Percentiles rank a stretch among this genome's conserved stretches.
Evolutionary conservation across 1,140 invertebrate species (phyloP).

Genomic region (Aphelenchoides fujianensis): DNA sequence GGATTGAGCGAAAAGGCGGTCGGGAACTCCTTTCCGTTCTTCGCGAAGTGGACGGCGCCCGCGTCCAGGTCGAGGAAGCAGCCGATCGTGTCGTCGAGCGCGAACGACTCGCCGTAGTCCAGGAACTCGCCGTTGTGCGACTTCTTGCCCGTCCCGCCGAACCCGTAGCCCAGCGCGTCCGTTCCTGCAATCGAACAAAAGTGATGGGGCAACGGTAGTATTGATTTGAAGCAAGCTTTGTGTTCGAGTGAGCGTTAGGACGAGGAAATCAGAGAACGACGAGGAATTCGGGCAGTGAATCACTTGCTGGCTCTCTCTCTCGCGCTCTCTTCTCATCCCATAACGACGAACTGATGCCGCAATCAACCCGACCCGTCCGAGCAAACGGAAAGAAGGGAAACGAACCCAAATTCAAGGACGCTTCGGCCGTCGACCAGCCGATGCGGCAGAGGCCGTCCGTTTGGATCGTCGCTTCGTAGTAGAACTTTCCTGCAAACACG

Average conservation of each 20-base stretch:
- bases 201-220: too few relatives aligned
- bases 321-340: too few relatives aligned
- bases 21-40: constrained; percentile 85
- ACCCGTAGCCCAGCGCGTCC: constrained; percentile 85
- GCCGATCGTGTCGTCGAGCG: constrained; percentile 88
- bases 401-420: constrained; percentile 66
- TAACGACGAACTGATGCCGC: too few relatives aligned
- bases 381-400: not conserved
- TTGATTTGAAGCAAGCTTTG: not conserved
- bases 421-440: constrained; percentile 84
- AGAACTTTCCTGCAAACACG: constrained; percentile 77
- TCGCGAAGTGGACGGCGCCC: constrained; percentile 78
- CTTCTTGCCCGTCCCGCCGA: constrained; percentile 98
- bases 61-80: constrained; percentile 81
- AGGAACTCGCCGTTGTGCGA: constrained; percentile 92
- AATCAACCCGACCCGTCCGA: too few relatives aligned
- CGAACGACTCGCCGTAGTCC: constrained; percentile 88
- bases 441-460: constrained; percentile 94
- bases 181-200: constrained; percentile 72
- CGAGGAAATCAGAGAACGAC: too few relatives aligned
- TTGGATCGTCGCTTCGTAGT: constrained; percentile 85
- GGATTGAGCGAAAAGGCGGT: constrained; percentile 78
- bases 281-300: too few relatives aligned
- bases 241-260: too few relatives aligned
- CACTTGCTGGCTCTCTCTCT: too few relatives aligned